Percentiles rank a stretch among this genome's conserved stretches.
Evolutionary conservation across 2,797 vertebrate species (phyloP).

Genomic region (Peromyscus eremicus): DNA sequence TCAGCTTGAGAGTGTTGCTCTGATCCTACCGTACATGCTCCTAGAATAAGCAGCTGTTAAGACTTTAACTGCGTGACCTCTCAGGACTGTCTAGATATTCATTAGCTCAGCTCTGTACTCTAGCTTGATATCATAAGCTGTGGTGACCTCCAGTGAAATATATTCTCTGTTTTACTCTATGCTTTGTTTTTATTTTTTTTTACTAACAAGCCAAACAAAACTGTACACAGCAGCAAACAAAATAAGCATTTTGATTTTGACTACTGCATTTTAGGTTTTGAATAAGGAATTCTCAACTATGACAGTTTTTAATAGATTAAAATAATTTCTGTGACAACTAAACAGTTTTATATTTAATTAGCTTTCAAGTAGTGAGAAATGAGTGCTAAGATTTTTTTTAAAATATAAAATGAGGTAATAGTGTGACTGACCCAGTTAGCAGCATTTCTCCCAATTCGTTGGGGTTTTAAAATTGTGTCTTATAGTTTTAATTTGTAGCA

Average conservation of each 20-base stretch:
- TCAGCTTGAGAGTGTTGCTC: neutral
- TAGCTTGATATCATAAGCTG: constrained; percentile 36
- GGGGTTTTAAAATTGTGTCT: constrained; percentile 14
- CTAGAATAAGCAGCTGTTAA: constrained; percentile 51
- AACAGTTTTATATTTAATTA: constrained; percentile 83
- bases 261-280: constrained; percentile 75
- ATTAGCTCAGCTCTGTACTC: neutral
- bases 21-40: neutral
- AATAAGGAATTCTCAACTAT: constrained; percentile 75
- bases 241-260: constrained; percentile 26
- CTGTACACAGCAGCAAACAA: constrained; percentile 56
- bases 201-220: constrained; percentile 71
- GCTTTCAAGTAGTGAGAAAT: constrained; percentile 75
- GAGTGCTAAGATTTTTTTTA: constrained; percentile 54
- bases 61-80: neutral
- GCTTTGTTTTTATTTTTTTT: constrained; percentile 72
- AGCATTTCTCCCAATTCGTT: constrained; percentile 45
- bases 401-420: constrained; percentile 64
- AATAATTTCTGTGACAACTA: constrained; percentile 73
- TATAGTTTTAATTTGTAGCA: constrained; percentile 17
- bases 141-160: constrained; percentile 34
- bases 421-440: constrained; percentile 52
- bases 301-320: constrained; percentile 80
- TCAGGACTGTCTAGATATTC: neutral
- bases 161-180: neutral